A percentile compares a stretch with the other conserved stretches of the same genome.
These are phyloP conservation scores for Acanthoscelides obtectus DNA, from an alignment of 2,888 invertebrate genomes.

Conservation along the genomic window DNA sequence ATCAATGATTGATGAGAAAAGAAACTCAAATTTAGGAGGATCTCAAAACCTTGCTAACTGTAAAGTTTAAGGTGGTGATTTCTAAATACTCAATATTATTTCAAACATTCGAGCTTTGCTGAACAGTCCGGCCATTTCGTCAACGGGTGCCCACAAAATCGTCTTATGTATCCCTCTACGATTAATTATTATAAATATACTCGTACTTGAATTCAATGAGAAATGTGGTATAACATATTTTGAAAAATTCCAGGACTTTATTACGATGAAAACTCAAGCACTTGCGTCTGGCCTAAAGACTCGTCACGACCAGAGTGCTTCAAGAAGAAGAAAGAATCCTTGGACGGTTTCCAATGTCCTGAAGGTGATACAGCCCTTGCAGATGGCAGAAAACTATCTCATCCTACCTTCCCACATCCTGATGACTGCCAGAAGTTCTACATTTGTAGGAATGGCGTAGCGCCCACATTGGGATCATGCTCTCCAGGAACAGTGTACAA, in stretches of 20 bases:
- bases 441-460: constrained; percentile 72
- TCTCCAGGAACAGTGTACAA: constrained; percentile 72
- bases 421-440: constrained; percentile 80
- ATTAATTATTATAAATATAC: no score
- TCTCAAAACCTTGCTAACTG: no score
- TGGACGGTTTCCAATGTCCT: constrained; percentile 76
- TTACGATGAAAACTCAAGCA: constrained; percentile 68
- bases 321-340: constrained; percentile 54
- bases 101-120: no score
- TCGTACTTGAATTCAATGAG: no score
- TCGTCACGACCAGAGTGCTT: constrained; percentile 54
- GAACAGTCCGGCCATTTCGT: no score
- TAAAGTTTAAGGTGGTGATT: no score
- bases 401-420: constrained; percentile 74
- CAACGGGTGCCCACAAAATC: no score
- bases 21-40: no score
- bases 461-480: constrained; percentile 72
- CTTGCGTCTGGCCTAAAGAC: constrained; percentile 70
- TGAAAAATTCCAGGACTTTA: constrained; percentile 51
- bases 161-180: no score
- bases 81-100: no score
- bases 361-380: constrained; percentile 63
- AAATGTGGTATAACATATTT: no score
- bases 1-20: no score
- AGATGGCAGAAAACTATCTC: constrained; percentile 64